Evolutionary conservation across 35 echinoderm and acorn worm genomes (phyloP).

Genomic region (Heliocidaris tuberculata): DNA sequence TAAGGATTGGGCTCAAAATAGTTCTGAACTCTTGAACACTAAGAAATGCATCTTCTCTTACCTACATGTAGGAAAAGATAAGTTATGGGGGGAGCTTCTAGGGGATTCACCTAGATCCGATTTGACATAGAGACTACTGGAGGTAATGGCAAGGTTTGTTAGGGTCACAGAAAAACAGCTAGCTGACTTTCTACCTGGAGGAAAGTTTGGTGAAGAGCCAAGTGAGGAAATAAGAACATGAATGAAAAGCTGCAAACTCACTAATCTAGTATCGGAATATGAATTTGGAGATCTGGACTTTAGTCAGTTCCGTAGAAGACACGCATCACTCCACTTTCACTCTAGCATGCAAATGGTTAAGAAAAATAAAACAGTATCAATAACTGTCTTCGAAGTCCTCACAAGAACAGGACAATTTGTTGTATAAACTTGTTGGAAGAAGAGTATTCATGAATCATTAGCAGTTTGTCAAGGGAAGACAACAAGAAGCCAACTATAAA

Average conservation of each 20-base stretch:
- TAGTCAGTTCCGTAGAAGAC: conserved; percentile 45
- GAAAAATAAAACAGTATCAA: conserved; percentile 31
- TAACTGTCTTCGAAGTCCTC: neutral
- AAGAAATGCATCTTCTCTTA: no score
- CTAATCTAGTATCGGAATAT: conserved; percentile 59
- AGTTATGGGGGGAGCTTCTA: no score
- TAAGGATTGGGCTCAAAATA: no score
- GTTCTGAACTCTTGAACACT: no score
- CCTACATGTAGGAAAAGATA: no score
- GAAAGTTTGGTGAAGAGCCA: conserved; percentile 41
- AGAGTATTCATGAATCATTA: no score
- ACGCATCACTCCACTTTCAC: conserved; percentile 50
- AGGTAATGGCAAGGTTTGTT: conserved; percentile 30
- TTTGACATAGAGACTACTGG: neutral
- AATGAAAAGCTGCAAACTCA: conserved; percentile 55
- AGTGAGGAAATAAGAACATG: conserved; percentile 6
- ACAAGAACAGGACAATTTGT: neutral
- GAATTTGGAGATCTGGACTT: conserved; percentile 63
- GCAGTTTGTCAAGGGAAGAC: no score
- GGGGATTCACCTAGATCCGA: no score
- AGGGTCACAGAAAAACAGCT: conserved; percentile 41
- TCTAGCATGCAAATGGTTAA: conserved; percentile 32
- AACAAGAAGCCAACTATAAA: no score
- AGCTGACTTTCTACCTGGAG: conserved; percentile 46
- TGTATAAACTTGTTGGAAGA: no score